Evolutionary conservation across 2,888 invertebrate genomes (phyloP), one percentile per base, ranked within the genome.

Genomic region (Kryphioiulus occultus): DNA sequence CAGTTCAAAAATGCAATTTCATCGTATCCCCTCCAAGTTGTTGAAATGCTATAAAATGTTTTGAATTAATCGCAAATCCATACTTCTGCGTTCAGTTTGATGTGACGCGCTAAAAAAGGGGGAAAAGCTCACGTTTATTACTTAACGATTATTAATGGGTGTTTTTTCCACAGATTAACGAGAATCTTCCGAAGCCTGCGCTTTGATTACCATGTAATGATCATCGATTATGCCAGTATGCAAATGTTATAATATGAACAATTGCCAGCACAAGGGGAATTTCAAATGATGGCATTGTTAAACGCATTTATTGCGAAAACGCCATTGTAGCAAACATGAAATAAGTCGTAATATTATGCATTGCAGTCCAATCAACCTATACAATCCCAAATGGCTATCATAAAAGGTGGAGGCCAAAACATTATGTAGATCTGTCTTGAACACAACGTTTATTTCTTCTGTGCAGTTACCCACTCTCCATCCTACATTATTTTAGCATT

Each of bases 181-280:
- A 3, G n/a, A 59, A n/a, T 59, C 10, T 59, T 59, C 59, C 9
- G 59, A 59, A n/a, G 68, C 26, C 12, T 0, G 0, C 68, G 26
- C 68, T n/a, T 68, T 68, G 68, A 68, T 68, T 68, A 22, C 68
- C 7, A 68, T 26, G 22, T 68, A 68, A 68, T 68, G 22, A 68
- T 68, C 22, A 68, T 68, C 68, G 68, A 68, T 68, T 68, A 68
- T 7, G 22, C 17, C 53, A 7, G 2, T 68, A 68, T 68, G 68
- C 68, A 68, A 68, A 68, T 68, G 68, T 68, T 26, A 22, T 68
- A 10, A 68, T 68, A 68, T 68, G 22, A 68, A 68, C n/a, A 68
- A n/a, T 26, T 68, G 68, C 12, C 1, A 68, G n/a, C 53, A 53
- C 53, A n/a, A n/a, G 68, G 26, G 10, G 68, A 10, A 68, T 68